Percentiles rank a stretch among this genome's conserved stretches.
phyloP scores from a whole-genome alignment of 2,888 invertebrate genomes.

The Julus scandinavius region DNA sequence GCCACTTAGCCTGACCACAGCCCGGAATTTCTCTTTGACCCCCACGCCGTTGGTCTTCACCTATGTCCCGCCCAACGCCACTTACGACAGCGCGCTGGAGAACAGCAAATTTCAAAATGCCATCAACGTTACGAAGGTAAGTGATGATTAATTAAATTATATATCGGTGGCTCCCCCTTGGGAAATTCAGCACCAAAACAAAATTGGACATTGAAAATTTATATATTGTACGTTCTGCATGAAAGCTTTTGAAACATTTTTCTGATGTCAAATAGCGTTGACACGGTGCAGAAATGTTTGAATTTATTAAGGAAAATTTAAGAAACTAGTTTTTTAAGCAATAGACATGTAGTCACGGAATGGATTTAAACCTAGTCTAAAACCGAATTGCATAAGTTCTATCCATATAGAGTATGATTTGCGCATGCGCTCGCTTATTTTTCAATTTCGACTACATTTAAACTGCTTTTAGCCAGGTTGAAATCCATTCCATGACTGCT shows the following conservation, averaged over 20 bases:
- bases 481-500: no score
- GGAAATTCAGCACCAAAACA: not conserved
- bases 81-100: conserved; percentile 17
- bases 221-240: not conserved
- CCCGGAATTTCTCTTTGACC: not conserved
- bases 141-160: conserved; percentile 14
- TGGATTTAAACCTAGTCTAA: no score
- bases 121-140: conserved; percentile 38
- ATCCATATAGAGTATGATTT: no score
- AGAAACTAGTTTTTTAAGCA: no score
- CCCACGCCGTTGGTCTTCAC: conserved; percentile 51
- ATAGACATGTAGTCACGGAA: no score
- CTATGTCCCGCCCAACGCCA: conserved; percentile 52
- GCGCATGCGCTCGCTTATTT: no score
- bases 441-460: no score
- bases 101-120: conserved; percentile 33
- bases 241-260: not conserved
- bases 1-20: conserved; percentile 1
- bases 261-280: not conserved
- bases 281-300: not conserved
- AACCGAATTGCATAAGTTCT: no score
- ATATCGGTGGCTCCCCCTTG: not conserved
- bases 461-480: no score
- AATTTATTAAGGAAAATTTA: not conserved
- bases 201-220: not conserved